These are phyloP conservation scores for Podabrus alpinus DNA, from an alignment of 2,888 invertebrate species.

Conservation along the genomic window DNA sequence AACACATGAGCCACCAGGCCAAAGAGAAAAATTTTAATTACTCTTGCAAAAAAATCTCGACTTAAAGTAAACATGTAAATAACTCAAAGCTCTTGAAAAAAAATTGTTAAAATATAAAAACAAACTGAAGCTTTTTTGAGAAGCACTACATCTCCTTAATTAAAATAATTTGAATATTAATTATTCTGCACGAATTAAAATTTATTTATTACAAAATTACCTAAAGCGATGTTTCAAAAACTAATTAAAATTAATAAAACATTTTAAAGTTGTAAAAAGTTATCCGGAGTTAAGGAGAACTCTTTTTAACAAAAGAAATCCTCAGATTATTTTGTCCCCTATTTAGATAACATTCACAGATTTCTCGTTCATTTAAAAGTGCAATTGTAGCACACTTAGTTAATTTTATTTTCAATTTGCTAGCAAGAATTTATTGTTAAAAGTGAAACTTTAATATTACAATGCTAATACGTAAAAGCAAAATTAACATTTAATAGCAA, in stretches of 20 bases:
- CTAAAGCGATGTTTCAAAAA: background rate
- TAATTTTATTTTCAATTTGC: background rate
- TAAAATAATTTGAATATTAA: background rate
- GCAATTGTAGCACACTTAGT: background rate
- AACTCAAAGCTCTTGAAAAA: background rate
- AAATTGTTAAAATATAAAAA: background rate
- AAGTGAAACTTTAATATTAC: background rate
- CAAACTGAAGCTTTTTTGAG: background rate
- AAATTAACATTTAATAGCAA: background rate
- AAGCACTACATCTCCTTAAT: background rate
- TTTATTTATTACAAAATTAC: background rate
- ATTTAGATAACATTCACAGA: background rate
- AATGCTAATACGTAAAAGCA: background rate
- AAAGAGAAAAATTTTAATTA: background rate
- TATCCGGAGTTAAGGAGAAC: background rate
- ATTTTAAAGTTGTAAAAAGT: background rate
- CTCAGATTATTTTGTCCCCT: background rate
- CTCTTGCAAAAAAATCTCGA: background rate
- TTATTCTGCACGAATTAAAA: background rate
- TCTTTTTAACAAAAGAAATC: background rate
- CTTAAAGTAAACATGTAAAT: background rate
- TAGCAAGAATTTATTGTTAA: background rate
- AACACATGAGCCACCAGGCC: background rate
- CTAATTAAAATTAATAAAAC: background rate
- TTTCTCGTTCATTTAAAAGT: background rate